Conservation (phyloP, 2,797 vertebrate species). For the Hoplostethus atlanticus region DNA sequence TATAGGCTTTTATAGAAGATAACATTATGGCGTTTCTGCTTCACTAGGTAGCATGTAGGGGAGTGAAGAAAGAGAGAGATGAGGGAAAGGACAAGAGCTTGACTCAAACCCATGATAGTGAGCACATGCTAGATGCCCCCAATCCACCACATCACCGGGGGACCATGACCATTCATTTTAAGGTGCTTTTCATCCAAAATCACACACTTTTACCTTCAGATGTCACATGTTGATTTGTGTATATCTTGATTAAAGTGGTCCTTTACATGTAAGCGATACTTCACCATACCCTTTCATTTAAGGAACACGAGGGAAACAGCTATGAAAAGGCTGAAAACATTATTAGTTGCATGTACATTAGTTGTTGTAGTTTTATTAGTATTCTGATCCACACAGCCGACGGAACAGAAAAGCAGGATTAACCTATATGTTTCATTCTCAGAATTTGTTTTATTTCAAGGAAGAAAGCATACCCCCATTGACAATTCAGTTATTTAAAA, state of each 20-base stretch:
- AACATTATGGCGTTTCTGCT: conserved; percentile 9
- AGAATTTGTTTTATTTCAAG: conserved; percentile 74
- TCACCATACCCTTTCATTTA: too few relatives aligned
- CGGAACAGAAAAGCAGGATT: conserved; percentile 71
- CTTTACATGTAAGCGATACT: neutral
- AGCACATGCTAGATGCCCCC: conserved; percentile 8
- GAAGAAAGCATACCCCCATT: conserved; percentile 57
- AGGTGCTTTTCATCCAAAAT: neutral
- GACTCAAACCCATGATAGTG: conserved; percentile 11
- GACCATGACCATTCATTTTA: neutral
- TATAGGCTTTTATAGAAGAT: conserved; percentile 30
- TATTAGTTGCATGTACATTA: conserved; percentile 69
- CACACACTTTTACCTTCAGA: neutral
- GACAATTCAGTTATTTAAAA: conserved; percentile 61
- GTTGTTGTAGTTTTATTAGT: conserved; percentile 75
- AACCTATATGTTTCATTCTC: conserved; percentile 80
- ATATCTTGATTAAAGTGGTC: neutral
- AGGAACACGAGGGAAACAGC: conserved; percentile 27
- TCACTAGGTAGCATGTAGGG: too few relatives aligned
- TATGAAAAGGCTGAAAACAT: conserved; percentile 47
- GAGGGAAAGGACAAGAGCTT: conserved; percentile 19
- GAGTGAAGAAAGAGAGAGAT: too few relatives aligned
- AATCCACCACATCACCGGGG: neutral
- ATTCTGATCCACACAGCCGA: conserved; percentile 74
- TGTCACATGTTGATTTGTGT: neutral